A percentile compares a stretch with the other conserved stretches of the same genome.
These are phyloP conservation scores for Drosophila jambulina DNA, from an alignment of 1,140 invertebrate species.

Conservation along the genomic window DNA sequence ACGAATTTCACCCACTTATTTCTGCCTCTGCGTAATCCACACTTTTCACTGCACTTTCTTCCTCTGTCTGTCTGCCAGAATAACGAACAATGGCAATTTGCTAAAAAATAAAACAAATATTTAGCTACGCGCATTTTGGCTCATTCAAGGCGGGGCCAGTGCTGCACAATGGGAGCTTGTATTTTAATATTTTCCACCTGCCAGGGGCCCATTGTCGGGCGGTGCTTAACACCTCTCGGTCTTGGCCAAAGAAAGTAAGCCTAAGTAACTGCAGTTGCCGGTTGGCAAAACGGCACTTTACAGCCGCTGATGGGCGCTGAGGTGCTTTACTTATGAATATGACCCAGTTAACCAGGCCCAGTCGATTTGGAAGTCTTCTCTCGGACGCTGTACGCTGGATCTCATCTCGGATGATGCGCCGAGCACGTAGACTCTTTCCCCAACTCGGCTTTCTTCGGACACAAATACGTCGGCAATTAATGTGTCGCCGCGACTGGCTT, in stretches of 20 bases:
- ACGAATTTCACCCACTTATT: slow-evolving; percentile 78
- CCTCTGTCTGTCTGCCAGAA: slow-evolving; percentile 50
- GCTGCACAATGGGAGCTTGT: slow-evolving; percentile 49
- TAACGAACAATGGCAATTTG: slow-evolving; percentile 74
- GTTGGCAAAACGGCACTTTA: slow-evolving; percentile 59
- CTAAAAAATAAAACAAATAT: slow-evolving; percentile 82
- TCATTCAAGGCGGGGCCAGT: slow-evolving; percentile 57
- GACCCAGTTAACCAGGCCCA: slow-evolving; percentile 65
- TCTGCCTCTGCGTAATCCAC: slow-evolving; percentile 46
- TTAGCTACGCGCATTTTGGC: slow-evolving; percentile 74
- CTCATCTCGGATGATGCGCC: slow-evolving; percentile 42
- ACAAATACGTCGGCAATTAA: slow-evolving; percentile 71
- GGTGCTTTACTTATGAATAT: slow-evolving; percentile 80
- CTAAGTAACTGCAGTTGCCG: slow-evolving; percentile 65
- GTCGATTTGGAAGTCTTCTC: slow-evolving; percentile 37
- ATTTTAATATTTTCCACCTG: slow-evolving; percentile 66
- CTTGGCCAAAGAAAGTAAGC: slow-evolving; percentile 67
- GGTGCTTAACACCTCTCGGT: slow-evolving; percentile 65
- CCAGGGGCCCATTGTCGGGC: slow-evolving; percentile 52
- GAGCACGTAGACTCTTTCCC: slow-evolving; percentile 36
- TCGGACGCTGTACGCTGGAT: slow-evolving; percentile 25
- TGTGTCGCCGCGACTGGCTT: slow-evolving; percentile 66
- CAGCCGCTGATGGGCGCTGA: slow-evolving; percentile 40
- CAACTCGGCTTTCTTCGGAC: slow-evolving; percentile 62
- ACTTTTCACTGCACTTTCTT: slow-evolving; percentile 79